A percentile compares a stretch with the other conserved stretches of the same genome.
phyloP scores from a whole-genome alignment of 2,113 vertebrate species.

The Phainopepla nitens region DNA sequence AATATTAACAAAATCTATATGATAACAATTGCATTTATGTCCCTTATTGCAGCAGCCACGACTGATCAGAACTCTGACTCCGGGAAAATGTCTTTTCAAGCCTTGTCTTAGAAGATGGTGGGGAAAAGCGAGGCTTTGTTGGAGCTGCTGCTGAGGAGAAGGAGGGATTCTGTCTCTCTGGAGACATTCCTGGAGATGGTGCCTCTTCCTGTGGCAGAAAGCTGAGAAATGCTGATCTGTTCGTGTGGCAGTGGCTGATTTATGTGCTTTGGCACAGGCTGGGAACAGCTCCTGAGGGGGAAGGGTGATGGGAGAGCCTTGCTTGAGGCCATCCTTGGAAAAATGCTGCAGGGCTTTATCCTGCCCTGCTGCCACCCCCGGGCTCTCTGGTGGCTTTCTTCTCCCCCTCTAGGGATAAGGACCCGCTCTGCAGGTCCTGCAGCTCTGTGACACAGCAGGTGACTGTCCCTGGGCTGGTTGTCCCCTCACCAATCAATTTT shows the following conservation, averaged over 20 bases:
- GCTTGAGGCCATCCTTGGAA: neutral
- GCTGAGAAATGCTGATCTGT: neutral
- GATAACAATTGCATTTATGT: neutral
- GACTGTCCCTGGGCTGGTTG: rapidly evolving
- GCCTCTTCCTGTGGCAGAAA: neutral
- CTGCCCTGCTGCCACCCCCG: neutral
- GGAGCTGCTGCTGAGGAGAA: neutral
- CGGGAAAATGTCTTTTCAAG: neutral
- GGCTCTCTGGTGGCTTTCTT: neutral
- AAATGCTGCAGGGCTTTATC: neutral
- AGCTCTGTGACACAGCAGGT: neutral
- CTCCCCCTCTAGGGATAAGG: neutral
- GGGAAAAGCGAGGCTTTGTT: neutral
- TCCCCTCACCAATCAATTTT: neutral
- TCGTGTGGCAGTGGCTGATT: neutral
- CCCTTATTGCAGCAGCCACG: neutral
- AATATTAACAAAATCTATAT: neutral
- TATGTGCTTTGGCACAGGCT: neutral
- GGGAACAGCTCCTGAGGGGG: neutral
- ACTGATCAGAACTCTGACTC: neutral
- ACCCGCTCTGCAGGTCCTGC: neutral
- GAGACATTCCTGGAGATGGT: neutral
- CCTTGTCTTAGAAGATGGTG: neutral
- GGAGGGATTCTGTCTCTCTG: neutral
- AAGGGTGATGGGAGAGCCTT: neutral